Conservation (phyloP, 2,113 vertebrate genomes). For the Psammodynastes pulverulentus region DNA sequence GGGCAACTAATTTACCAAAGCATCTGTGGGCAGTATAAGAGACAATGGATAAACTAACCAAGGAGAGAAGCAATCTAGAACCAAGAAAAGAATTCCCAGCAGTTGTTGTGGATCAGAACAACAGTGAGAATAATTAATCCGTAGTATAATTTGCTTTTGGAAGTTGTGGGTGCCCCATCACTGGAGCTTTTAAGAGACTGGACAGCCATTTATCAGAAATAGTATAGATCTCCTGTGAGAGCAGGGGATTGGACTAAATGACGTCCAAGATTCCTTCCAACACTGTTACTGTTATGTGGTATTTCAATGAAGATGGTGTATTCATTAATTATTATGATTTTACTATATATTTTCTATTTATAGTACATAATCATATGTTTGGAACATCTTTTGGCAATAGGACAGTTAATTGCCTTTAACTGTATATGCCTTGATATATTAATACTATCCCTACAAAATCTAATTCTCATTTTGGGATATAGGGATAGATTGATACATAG, state of each 20-base stretch:
- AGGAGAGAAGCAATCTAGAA: background rate
- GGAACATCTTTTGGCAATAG: background rate
- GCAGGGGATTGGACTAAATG: too few relatives aligned
- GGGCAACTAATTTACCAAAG: background rate
- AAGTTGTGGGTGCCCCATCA: background rate
- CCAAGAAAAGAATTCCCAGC: background rate
- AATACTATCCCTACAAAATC: background rate
- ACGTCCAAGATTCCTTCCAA: too few relatives aligned
- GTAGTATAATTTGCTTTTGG: background rate
- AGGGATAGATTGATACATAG: too few relatives aligned
- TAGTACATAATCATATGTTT: background rate
- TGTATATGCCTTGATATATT: background rate
- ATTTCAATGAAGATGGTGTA: too few relatives aligned
- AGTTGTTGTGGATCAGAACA: too few relatives aligned
- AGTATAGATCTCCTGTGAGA: background rate
- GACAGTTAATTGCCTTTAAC: background rate
- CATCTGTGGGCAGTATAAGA: background rate
- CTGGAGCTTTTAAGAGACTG: background rate
- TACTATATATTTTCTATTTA: too few relatives aligned
- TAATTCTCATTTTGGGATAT: background rate
- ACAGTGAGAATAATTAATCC: background rate
- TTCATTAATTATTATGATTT: too few relatives aligned
- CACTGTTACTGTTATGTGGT: too few relatives aligned
- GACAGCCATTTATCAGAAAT: background rate
- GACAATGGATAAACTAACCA: background rate